These are phyloP conservation scores for Urophycis tenuis DNA, from an alignment of 2,797 vertebrate species.

Conservation along the genomic window DNA sequence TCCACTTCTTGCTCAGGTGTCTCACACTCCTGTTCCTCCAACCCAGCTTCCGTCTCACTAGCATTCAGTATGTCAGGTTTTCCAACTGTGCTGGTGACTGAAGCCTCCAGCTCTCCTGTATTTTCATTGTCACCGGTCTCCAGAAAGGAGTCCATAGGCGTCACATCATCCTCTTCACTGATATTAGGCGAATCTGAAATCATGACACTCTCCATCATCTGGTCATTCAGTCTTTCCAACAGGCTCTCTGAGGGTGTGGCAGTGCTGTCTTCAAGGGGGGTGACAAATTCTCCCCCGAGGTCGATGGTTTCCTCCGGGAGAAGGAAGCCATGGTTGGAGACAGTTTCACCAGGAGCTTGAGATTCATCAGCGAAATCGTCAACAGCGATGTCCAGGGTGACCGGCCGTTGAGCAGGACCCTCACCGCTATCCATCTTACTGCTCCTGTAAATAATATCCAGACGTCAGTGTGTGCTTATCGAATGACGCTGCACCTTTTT, in stretches of 20 bases:
- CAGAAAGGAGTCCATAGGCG: slow-evolving; percentile 78
- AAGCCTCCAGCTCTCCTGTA: not conserved
- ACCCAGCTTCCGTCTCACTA: slow-evolving; percentile 56
- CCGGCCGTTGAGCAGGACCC: slow-evolving; percentile 62
- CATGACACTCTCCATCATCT: slow-evolving; percentile 98
- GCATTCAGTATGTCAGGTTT: slow-evolving; percentile 43
- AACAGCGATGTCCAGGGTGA: slow-evolving; percentile 63
- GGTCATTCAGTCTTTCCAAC: slow-evolving; percentile 86
- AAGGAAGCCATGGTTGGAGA: slow-evolving; percentile 40
- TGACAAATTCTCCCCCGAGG: slow-evolving; percentile 77
- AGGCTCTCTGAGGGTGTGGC: slow-evolving; percentile 73
- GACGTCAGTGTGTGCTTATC: not conserved
- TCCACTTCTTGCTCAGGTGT: slow-evolving; percentile 40
- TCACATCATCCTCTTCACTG: slow-evolving; percentile 88
- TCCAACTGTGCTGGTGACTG: slow-evolving; percentile 14
- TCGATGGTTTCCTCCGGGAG: slow-evolving; percentile 87
- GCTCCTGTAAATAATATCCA: slow-evolving; percentile 26
- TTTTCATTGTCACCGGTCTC: slow-evolving; percentile 51
- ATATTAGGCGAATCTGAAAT: slow-evolving; percentile 95
- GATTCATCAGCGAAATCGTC: slow-evolving; percentile 45
- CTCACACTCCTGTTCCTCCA: slow-evolving; percentile 49
- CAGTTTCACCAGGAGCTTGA: slow-evolving; percentile 15
- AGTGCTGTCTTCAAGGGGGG: slow-evolving; percentile 76
- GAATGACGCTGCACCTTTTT: not conserved
- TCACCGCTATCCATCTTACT: slow-evolving; percentile 66